These are phyloP conservation scores for Taurulus bubalis DNA, from an alignment of 2,113 vertebrate genomes.

Conservation along the genomic window DNA sequence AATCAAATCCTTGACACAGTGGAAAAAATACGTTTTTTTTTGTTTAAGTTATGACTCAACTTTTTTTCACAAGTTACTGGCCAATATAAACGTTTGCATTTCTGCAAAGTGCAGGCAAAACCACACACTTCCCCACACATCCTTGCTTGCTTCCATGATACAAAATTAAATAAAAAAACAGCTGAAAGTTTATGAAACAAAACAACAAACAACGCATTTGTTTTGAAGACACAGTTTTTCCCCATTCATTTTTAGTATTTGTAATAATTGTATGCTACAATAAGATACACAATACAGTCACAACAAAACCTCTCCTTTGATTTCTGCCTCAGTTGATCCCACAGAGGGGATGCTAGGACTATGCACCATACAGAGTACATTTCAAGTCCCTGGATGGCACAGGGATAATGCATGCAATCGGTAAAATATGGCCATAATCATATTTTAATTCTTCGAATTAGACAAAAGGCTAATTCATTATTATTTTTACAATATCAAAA, in stretches of 20 bases:
- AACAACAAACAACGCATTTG: background rate
- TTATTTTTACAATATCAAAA: background rate
- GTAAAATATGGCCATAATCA: background rate
- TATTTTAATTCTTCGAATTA: background rate
- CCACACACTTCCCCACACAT: background rate
- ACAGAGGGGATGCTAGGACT: background rate
- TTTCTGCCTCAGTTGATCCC: background rate
- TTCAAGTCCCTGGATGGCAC: background rate
- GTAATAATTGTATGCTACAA: background rate
- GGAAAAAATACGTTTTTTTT: conserved; percentile 41
- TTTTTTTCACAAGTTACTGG: conserved; percentile 19
- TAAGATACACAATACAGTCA: background rate
- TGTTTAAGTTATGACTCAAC: conserved; percentile 64
- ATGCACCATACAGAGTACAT: background rate
- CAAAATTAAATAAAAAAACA: background rate
- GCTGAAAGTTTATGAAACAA: background rate
- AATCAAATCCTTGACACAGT: conserved; percentile 46
- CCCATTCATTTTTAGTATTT: background rate
- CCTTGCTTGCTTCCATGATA: background rate
- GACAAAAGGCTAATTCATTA: background rate
- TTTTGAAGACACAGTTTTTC: background rate
- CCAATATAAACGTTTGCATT: conserved; percentile 23
- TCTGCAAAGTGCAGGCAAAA: conserved; percentile 1
- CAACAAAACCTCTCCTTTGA: background rate
- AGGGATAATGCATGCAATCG: background rate